phyloP scores from a whole-genome alignment of 2,888 invertebrate species.

The Trileptium ribeirensis region DNA sequence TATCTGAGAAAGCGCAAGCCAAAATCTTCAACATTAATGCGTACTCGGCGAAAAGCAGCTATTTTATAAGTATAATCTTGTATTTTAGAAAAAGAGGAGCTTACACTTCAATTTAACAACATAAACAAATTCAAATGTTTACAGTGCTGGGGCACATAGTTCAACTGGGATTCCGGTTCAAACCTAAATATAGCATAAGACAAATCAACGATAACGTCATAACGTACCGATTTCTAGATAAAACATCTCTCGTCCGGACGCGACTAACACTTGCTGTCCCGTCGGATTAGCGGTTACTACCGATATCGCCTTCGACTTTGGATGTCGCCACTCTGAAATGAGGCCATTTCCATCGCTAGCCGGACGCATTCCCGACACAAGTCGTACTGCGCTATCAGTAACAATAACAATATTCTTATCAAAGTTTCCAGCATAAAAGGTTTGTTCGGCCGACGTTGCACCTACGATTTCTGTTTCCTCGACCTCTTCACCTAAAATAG shows the following conservation, averaged over 20 bases:
- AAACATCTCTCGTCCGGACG: conserved; percentile 69
- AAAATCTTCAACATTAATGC: too few species aligned
- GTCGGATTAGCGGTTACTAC: conserved; percentile 1
- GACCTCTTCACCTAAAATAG: conserved; percentile 69
- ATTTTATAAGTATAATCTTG: too few species aligned
- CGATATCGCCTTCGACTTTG: conserved; percentile 58
- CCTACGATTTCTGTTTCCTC: conserved; percentile 92
- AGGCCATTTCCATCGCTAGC: not conserved
- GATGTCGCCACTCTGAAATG: conserved; percentile 62
- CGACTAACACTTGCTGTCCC: conserved; percentile 39
- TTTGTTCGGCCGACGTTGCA: conserved; percentile 82
- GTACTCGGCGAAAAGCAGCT: too few species aligned
- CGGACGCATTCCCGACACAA: conserved; percentile 64
- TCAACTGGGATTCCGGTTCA: too few species aligned
- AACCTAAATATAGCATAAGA: too few species aligned
- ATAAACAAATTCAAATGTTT: too few species aligned
- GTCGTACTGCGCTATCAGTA: conserved; percentile 65
- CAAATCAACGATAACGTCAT: conserved; percentile 49
- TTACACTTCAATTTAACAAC: too few species aligned
- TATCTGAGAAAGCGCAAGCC: too few species aligned
- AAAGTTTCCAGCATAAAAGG: conserved; percentile 87
- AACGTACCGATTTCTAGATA: conserved; percentile 68
- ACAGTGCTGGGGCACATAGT: too few species aligned
- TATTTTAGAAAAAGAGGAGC: too few species aligned
- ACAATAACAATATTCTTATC: conserved; percentile 71